These are phyloP conservation scores for Telmatherina bonti DNA, from an alignment of 2,797 vertebrate genomes.

Conservation along the genomic window DNA sequence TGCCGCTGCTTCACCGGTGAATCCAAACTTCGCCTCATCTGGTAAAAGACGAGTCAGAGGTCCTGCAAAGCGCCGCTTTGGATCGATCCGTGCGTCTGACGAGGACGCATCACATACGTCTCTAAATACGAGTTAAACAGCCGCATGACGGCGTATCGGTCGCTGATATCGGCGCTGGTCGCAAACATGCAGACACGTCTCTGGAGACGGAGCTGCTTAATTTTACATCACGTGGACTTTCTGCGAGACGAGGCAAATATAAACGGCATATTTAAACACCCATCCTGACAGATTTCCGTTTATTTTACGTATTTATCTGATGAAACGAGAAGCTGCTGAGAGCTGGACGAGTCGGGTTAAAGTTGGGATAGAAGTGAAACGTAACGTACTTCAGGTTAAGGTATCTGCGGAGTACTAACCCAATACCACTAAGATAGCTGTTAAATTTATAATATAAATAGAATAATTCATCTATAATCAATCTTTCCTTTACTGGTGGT, in stretches of 20 bases:
- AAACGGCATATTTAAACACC: no score
- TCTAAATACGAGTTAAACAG: conserved; percentile 43
- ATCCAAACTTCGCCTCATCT: conserved; percentile 48
- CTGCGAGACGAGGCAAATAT: not conserved
- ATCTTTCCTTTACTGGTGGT: no score
- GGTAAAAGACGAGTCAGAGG: conserved; percentile 34
- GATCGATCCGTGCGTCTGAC: conserved; percentile 30
- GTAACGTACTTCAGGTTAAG: no score
- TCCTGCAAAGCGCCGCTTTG: conserved; percentile 11
- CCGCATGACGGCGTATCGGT: conserved; percentile 38
- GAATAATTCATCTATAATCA: no score
- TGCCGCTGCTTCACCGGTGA: conserved; percentile 25
- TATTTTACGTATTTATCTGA: no score
- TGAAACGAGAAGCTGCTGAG: no score
- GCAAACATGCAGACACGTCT: no score
- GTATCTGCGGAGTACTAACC: no score
- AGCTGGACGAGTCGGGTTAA: no score
- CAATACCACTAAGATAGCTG: no score
- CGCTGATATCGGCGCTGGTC: conserved; percentile 39
- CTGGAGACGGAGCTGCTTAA: not conserved
- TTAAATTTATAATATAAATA: no score
- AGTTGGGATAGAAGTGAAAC: no score
- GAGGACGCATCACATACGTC: conserved; percentile 22
- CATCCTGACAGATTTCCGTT: not conserved
- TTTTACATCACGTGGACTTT: not conserved